These are phyloP conservation scores for Acanthosepion esculentum DNA, from an alignment of 2,888 invertebrate species.

Conservation along the genomic window DNA sequence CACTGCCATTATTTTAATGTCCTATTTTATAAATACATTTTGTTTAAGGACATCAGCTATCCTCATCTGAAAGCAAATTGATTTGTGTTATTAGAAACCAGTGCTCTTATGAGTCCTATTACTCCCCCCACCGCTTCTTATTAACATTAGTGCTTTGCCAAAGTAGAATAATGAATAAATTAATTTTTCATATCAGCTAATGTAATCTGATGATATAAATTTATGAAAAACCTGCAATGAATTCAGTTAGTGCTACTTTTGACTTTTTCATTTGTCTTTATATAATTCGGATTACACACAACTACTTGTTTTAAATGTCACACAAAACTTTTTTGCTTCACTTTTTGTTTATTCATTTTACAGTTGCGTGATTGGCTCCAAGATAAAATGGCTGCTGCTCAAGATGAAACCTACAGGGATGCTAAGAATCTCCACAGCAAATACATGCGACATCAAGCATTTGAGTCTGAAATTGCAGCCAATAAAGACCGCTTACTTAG, in stretches of 20 bases:
- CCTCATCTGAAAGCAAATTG: neutral
- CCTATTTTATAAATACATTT: neutral
- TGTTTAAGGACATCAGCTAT: neutral
- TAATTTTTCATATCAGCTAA: too few relatives aligned
- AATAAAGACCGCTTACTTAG: conserved; percentile 80
- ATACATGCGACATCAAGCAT: conserved; percentile 99
- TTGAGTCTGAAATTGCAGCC: conserved; percentile 98
- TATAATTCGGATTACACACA: too few relatives aligned
- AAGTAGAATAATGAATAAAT: too few relatives aligned
- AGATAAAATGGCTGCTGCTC: conserved; percentile 98
- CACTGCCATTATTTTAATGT: too few relatives aligned
- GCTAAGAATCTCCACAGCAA: conserved; percentile 99
- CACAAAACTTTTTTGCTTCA: neutral
- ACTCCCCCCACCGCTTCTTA: too few relatives aligned
- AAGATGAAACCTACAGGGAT: conserved; percentile 96
- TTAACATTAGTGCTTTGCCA: too few relatives aligned
- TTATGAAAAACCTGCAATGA: too few relatives aligned
- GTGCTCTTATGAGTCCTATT: neutral
- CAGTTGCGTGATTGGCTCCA: conserved; percentile 97
- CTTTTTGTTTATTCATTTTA: conserved; percentile 47
- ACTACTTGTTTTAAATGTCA: too few relatives aligned
- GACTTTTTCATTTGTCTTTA: too few relatives aligned
- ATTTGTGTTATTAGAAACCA: neutral
- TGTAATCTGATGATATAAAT: too few relatives aligned
- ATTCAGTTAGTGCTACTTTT: too few relatives aligned